Evolutionary conservation across 2,113 vertebrate genomes (phyloP), one percentile per base, ranked within the genome.

Genomic region (Glaucidium brasilianum): DNA sequence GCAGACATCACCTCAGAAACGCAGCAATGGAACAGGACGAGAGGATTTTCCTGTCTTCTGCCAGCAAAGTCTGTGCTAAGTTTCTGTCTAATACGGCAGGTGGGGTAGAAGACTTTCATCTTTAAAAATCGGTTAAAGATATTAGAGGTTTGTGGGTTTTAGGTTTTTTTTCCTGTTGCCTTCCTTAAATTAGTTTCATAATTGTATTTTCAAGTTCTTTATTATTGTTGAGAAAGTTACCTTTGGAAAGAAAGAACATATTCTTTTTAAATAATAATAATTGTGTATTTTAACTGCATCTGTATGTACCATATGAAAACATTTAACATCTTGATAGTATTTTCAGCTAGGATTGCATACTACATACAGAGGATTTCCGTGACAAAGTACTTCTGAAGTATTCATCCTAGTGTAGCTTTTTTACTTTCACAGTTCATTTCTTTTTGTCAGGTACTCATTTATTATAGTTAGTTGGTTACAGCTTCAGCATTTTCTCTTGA

Each of bases 401-500:
- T 88, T 89, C 90, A 68, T 91, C 34, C 34, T 72, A 82, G 49
- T 64, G 91, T 80, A 80, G 84, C 64, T 86, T 86, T 97, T 97
- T 96, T 95, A 91, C 62, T 92, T 96, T 95, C 93, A 80, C 75
- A 90, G 79, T 85, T 97, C 94, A 94, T 97, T 97, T 96, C 50
- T 90, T 81, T 41, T 78, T 85, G 88, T 94, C 26, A 37, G 79
- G 10, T 64, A 82, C n/a, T 88, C 85, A 66, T 94, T 95, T 95
- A 87, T 98, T 97, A 94, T 69, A 95, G 90, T 97, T 97, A 97
- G 94, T 95, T 91, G 91, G 4, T 95, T 97, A 96, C 75, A 95
- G 85, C 82, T 97, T 90, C 60, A 94, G 84, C 17, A 0, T 97
- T 97, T 97, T 94, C 66, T 97, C 77, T 82, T 96, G 81, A 97